phyloP scores from a whole-genome alignment of 1,140 invertebrate species.

The Lucilia sericata region DNA sequence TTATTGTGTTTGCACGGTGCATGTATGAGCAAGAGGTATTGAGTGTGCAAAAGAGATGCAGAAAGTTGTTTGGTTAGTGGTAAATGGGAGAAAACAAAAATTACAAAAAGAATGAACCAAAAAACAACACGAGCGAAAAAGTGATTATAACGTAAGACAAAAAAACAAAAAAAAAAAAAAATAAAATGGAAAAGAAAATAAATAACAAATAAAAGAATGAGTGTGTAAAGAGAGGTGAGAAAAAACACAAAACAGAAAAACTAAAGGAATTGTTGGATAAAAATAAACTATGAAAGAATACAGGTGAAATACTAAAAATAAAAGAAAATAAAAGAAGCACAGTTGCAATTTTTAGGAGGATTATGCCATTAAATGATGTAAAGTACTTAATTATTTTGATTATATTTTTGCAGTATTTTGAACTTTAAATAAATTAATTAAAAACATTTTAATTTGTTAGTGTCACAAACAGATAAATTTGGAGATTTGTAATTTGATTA shows the following conservation, averaged over 20 bases:
- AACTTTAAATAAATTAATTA: too few species aligned
- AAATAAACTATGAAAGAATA: conserved; percentile 34
- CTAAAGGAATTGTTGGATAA: conserved; percentile 30
- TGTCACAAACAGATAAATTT: too few species aligned
- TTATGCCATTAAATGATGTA: not conserved
- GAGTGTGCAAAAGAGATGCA: not conserved
- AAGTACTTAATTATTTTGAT: not conserved
- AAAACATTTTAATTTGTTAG: too few species aligned
- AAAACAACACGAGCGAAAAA: conserved; percentile 28
- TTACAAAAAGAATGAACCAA: conserved; percentile 15
- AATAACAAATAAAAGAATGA: conserved; percentile 1
- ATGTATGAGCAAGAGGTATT: not conserved
- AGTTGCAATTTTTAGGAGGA: conserved; percentile 1
- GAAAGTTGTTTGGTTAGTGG: conserved; percentile 42
- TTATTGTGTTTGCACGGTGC: conserved; percentile 22
- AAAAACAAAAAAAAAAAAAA: not conserved
- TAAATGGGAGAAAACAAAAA: conserved; percentile 33
- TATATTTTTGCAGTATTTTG: too few species aligned
- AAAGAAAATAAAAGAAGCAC: conserved; percentile 2
- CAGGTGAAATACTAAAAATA: conserved; percentile 30
- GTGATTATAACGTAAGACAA: not conserved
- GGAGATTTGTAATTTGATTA: too few species aligned
- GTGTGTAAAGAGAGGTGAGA: conserved; percentile 16
- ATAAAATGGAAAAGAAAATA: not conserved
- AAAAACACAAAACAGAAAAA: conserved; percentile 18